A percentile compares a stretch with the other conserved stretches of the same genome.
phyloP scores from a whole-genome alignment of 2,797 vertebrate genomes.

The Limosa lapponica region DNA sequence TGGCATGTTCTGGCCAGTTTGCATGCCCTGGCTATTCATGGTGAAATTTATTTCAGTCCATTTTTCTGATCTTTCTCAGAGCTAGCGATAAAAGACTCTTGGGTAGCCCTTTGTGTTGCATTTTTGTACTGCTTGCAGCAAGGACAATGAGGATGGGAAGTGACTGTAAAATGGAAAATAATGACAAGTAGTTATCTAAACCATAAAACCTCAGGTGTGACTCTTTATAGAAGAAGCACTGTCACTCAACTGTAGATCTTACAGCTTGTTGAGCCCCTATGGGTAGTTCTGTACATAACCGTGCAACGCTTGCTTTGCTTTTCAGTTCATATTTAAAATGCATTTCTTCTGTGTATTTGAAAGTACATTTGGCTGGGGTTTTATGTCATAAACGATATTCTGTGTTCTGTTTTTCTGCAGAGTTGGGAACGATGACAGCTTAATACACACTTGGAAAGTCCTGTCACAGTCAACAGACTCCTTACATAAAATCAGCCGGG shows the following conservation, averaged over 20 bases:
- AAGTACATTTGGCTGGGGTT: neutral
- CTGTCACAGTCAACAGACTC: constrained; percentile 97
- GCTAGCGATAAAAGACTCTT: neutral
- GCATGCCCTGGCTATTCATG: neutral
- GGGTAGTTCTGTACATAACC: neutral
- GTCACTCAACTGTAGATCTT: neutral
- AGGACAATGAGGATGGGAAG: neutral
- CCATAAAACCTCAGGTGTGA: neutral
- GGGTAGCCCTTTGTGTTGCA: neutral
- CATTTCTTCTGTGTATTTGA: neutral
- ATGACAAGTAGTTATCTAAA: neutral
- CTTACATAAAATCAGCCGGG: constrained; percentile 92
- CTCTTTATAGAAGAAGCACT: neutral
- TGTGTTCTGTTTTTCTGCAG: constrained; percentile 69
- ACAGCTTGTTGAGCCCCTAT: neutral
- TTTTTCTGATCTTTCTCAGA: neutral
- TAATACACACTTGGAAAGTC: constrained; percentile 88
- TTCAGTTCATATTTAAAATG: neutral
- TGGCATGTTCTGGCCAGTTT: neutral
- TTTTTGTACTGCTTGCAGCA: neutral
- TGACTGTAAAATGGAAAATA: neutral
- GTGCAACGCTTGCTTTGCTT: neutral
- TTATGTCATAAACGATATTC: neutral
- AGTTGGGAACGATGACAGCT: constrained; percentile 90
- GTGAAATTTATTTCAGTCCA: neutral